A percentile compares a stretch with the other conserved stretches of the same genome.
phyloP scores from a whole-genome alignment of 2,888 invertebrate genomes.

The Lysandra coridon region DNA sequence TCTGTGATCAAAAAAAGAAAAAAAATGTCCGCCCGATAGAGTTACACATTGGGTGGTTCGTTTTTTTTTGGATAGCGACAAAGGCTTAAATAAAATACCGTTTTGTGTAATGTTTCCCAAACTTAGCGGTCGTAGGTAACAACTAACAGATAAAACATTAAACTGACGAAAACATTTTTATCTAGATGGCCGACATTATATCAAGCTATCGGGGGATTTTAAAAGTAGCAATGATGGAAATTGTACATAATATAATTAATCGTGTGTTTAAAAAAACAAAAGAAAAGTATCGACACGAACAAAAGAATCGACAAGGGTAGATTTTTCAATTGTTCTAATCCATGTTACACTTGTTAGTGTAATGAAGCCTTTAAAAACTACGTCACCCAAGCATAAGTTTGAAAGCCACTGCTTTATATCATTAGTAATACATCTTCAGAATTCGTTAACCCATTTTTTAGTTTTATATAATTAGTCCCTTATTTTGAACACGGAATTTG shows the following conservation, averaged over 20 bases:
- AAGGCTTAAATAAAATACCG: constrained; percentile 20
- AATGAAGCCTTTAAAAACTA: too few relatives aligned
- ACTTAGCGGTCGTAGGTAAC: neutral
- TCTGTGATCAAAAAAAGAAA: constrained; percentile 45
- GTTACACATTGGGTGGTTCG: constrained; percentile 57
- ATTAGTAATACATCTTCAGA: neutral
- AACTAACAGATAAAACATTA: too few relatives aligned
- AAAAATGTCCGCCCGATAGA: constrained; percentile 49
- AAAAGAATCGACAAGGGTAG: too few relatives aligned
- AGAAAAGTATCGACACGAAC: too few relatives aligned
- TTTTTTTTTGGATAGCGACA: constrained; percentile 45
- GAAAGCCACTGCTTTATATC: neutral
- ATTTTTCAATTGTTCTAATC: too few relatives aligned
- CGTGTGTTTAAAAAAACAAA: too few relatives aligned
- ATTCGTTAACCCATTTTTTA: constrained; percentile 15
- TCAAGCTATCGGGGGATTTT: too few relatives aligned
- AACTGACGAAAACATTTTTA: too few relatives aligned
- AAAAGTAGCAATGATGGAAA: too few relatives aligned
- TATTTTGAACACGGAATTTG: constrained; percentile 4
- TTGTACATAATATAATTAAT: too few relatives aligned
- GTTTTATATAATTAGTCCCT: neutral
- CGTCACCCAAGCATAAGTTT: neutral
- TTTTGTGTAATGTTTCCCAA: neutral
- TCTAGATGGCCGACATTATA: too few relatives aligned
- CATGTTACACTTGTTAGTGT: too few relatives aligned